Percentiles rank a stretch among this genome's conserved stretches.
phyloP scores from a whole-genome alignment of 1,140 invertebrate species.

The Sycobia sp. region DNA sequence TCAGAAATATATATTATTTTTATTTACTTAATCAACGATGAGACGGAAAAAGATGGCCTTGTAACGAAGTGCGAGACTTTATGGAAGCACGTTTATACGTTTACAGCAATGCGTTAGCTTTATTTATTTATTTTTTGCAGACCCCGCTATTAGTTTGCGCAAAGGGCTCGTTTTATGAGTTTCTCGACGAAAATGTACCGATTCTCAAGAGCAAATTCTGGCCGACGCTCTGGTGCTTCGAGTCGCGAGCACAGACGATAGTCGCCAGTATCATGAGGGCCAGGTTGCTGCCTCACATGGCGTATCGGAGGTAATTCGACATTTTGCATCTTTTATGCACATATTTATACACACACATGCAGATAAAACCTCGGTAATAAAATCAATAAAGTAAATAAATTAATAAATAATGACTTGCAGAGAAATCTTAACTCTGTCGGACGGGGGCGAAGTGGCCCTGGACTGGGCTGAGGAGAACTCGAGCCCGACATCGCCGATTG shows the following conservation, averaged over 20 bases:
- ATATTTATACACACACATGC: too few species aligned
- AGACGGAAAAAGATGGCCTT: too few species aligned
- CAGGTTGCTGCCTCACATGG: constrained; percentile 59
- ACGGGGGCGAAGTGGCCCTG: constrained; percentile 83
- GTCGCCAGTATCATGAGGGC: constrained; percentile 73
- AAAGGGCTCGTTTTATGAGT: constrained; percentile 67
- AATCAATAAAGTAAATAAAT: not conserved
- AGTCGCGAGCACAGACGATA: constrained; percentile 78
- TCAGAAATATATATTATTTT: too few species aligned
- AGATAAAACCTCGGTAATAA: too few species aligned
- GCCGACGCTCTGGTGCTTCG: constrained; percentile 85
- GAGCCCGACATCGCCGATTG: constrained; percentile 63
- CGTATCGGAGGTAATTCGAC: constrained; percentile 64
- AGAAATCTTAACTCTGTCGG: constrained; percentile 73
- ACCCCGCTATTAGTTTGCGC: constrained; percentile 65
- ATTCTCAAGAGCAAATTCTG: constrained; percentile 77
- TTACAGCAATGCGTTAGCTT: too few species aligned
- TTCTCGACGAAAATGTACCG: constrained; percentile 71
- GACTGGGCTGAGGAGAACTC: constrained; percentile 72
- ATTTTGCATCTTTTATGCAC: too few species aligned
- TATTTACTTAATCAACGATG: too few species aligned
- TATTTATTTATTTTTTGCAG: too few species aligned
- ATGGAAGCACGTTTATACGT: too few species aligned
- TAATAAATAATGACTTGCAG: constrained; percentile 53
- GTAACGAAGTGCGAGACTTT: too few species aligned